phyloP scores from a whole-genome alignment of 2,888 invertebrate genomes.

The Ferdinandea cuprea region DNA sequence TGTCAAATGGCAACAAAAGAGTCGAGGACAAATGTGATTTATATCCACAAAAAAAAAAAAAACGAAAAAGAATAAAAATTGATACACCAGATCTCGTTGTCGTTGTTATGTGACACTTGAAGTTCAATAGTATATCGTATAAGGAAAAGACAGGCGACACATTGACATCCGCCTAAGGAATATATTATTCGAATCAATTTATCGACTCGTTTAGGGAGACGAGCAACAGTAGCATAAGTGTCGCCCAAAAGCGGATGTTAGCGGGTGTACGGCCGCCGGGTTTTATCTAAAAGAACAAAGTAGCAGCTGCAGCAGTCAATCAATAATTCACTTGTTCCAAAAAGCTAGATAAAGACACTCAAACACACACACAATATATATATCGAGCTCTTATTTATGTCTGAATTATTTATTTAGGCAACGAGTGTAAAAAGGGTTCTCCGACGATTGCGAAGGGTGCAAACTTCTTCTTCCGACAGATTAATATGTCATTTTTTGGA shows the following conservation, averaged over 20 bases:
- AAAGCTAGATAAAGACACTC: slow-evolving; percentile 12
- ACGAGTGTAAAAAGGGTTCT: slow-evolving; percentile 43
- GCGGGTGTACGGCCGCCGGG: background rate
- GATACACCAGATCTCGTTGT: slow-evolving; percentile 44
- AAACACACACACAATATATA: background rate
- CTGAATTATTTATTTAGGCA: slow-evolving; percentile 59
- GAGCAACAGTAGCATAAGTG: background rate
- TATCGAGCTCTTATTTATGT: slow-evolving; percentile 15
- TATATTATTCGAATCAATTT: slow-evolving; percentile 51
- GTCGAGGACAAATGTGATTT: slow-evolving; percentile 50
- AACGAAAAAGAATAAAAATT: too few species aligned
- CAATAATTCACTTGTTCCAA: slow-evolving; percentile 58
- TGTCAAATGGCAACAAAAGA: slow-evolving; percentile 33
- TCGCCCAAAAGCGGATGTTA: background rate
- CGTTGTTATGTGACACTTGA: slow-evolving; percentile 42
- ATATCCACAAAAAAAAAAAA: too few species aligned
- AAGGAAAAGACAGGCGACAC: slow-evolving; percentile 9
- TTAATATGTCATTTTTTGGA: slow-evolving; percentile 55
- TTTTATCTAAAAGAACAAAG: slow-evolving; percentile 26
- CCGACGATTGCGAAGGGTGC: background rate
- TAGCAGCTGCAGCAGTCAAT: slow-evolving; percentile 64
- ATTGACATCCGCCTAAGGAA: slow-evolving; percentile 27
- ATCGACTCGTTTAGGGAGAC: slow-evolving; percentile 9
- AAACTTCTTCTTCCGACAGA: slow-evolving; percentile 37
- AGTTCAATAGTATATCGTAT: slow-evolving; percentile 45